A percentile compares a stretch with the other conserved stretches of the same genome.
These are phyloP conservation scores for Harpalus rubripes DNA, from an alignment of 2,888 invertebrate species.

Conservation along the genomic window DNA sequence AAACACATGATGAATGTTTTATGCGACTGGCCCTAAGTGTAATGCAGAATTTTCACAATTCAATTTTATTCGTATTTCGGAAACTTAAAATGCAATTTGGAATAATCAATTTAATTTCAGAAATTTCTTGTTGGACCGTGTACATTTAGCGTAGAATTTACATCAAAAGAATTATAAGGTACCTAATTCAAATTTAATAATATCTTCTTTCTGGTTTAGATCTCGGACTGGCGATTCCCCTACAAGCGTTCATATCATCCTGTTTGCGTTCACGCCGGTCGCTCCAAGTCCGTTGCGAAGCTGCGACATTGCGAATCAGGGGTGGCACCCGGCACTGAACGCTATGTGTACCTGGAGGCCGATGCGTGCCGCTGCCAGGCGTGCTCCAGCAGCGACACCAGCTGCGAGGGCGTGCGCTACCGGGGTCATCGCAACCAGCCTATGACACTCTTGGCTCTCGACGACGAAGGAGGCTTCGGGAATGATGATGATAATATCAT, in stretches of 20 bases:
- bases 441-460: constrained; percentile 61
- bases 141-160: no score
- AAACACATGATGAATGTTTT: no score
- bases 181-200: no score
- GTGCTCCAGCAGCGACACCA: constrained; percentile 85
- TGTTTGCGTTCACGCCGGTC: constrained; percentile 89
- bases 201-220: constrained; percentile 76
- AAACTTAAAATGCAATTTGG: no score
- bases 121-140: no score
- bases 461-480: constrained; percentile 52
- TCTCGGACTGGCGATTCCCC: constrained; percentile 93
- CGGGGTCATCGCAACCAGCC: constrained; percentile 77
- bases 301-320: constrained; percentile 88
- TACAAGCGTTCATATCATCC: constrained; percentile 92
- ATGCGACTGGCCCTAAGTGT: no score
- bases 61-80: no score
- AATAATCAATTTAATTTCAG: no score
- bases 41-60: no score
- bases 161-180: no score
- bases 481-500: constrained; percentile 61
- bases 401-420: constrained; percentile 84
- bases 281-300: constrained; percentile 82
- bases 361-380: constrained; percentile 86
- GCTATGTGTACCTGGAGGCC: constrained; percentile 89
- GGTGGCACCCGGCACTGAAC: constrained; percentile 84